phyloP scores from a whole-genome alignment of 2,797 vertebrate genomes.

The Dryobates pubescens region DNA sequence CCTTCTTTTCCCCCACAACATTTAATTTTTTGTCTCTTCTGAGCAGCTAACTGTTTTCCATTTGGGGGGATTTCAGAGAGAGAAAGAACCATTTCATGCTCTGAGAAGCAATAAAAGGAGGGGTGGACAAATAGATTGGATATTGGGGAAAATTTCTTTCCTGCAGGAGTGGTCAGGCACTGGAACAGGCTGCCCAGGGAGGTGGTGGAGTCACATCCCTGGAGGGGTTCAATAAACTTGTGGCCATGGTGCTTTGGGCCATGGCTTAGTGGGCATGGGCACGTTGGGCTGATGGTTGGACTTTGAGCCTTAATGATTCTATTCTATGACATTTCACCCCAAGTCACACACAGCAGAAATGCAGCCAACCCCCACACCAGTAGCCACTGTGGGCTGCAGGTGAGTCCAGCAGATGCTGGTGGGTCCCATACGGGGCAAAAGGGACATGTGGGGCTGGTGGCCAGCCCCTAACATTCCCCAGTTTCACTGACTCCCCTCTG shows the following conservation, averaged over 20 bases:
- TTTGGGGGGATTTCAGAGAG: conserved; percentile 58
- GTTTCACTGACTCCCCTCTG: background rate
- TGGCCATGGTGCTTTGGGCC: too few species aligned
- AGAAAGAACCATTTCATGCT: conserved; percentile 46
- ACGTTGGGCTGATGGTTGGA: too few species aligned
- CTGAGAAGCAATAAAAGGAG: background rate
- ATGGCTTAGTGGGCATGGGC: too few species aligned
- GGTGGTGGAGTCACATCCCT: too few species aligned
- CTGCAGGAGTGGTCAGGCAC: too few species aligned
- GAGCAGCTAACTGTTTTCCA: conserved; percentile 62
- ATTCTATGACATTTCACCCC: background rate
- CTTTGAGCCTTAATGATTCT: too few species aligned
- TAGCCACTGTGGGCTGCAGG: too few species aligned
- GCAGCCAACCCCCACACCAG: rapidly evolving
- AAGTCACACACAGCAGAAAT: rapidly evolving
- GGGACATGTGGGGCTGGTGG: background rate
- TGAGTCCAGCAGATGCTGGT: background rate
- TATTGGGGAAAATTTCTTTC: too few species aligned
- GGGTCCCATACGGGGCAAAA: background rate
- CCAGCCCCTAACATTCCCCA: background rate
- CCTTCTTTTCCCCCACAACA: background rate
- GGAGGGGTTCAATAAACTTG: too few species aligned
- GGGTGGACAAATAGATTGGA: background rate
- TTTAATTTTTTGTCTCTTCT: conserved; percentile 65
- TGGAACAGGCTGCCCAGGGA: too few species aligned